Conservation (phyloP, 2,113 vertebrate species). For the Meles meles region DNA sequence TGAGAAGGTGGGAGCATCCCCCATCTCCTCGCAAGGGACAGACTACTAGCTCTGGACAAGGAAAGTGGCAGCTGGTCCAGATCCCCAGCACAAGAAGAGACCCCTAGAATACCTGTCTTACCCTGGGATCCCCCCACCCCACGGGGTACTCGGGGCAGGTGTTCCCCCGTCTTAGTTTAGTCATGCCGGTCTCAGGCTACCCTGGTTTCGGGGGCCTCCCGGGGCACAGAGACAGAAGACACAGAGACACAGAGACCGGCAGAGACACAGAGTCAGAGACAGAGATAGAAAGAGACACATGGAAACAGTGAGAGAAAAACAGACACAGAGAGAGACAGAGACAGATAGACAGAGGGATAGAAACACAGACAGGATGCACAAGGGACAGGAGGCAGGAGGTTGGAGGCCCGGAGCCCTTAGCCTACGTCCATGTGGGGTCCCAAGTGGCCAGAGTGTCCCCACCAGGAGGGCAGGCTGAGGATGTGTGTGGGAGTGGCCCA, state of each 20-base stretch:
- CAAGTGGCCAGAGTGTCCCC: neutral
- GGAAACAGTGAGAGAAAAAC: neutral
- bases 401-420: neutral
- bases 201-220: neutral
- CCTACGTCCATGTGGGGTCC: too few relatives aligned
- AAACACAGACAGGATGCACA: neutral
- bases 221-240: neutral
- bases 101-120: neutral
- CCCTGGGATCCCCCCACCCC: too few relatives aligned
- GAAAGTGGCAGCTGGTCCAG: neutral
- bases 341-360: neutral
- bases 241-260: neutral
- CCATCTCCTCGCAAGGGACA: too few relatives aligned
- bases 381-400: neutral
- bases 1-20: neutral
- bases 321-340: neutral
- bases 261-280: neutral
- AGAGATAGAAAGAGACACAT: neutral
- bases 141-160: neutral
- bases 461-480: neutral
- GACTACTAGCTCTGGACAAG: neutral
- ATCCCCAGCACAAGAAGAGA: neutral
- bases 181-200: neutral
- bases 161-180: neutral
- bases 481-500: neutral